phyloP scores from a whole-genome alignment of 2,113 vertebrate genomes.

The Alosa alosa region DNA sequence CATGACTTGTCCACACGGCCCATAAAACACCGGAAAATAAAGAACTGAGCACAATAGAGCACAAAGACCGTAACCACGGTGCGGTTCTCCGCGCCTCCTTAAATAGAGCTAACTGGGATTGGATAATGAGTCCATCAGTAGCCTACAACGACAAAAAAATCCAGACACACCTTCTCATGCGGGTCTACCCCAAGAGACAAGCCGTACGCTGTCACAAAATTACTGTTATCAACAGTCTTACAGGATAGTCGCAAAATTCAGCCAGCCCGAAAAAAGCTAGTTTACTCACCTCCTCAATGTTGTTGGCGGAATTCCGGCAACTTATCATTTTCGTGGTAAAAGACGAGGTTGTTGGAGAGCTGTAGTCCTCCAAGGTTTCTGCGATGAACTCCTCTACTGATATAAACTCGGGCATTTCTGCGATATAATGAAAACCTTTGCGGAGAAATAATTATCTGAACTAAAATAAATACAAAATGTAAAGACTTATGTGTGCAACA shows the following conservation, averaged over 20 bases:
- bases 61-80: background rate
- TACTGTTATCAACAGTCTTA: background rate
- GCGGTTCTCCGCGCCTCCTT: background rate
- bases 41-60: conserved; percentile 9
- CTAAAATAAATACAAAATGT: conserved; percentile 30
- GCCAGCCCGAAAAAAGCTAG: background rate
- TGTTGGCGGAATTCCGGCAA: conserved; percentile 61
- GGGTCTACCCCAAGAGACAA: background rate
- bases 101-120: background rate
- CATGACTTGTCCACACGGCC: background rate
- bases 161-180: background rate
- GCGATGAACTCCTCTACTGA: conserved; percentile 61
- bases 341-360: conserved; percentile 67
- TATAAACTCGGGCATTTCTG: conserved; percentile 61
- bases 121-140: background rate
- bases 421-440: background rate
- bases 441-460: conserved; percentile 15
- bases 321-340: conserved; percentile 61
- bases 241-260: background rate
- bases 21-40: background rate
- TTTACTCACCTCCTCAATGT: conserved; percentile 60
- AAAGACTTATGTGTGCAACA: background rate
- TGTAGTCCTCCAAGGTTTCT: conserved; percentile 66
- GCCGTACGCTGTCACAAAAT: background rate
- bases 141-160: background rate